phyloP scores from a whole-genome alignment of 2,888 invertebrate genomes.

The Hyposoter dolosus region DNA sequence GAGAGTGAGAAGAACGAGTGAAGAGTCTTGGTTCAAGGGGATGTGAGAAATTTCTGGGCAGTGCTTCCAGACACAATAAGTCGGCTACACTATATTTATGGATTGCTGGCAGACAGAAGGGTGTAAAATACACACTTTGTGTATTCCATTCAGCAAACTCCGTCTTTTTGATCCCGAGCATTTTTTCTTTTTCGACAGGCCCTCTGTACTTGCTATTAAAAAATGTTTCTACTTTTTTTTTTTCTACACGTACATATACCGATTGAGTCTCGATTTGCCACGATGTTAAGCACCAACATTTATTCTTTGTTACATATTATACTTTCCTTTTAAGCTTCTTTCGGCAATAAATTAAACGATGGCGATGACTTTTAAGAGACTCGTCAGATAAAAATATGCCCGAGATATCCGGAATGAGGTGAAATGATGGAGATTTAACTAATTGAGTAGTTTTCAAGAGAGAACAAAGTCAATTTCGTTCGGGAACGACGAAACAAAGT shows the following conservation, averaged over 20 bases:
- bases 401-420: background rate
- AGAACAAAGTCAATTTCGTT: too few relatives aligned
- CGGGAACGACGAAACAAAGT: too few relatives aligned
- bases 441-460: background rate
- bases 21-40: slow-evolving; percentile 12
- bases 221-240: background rate
- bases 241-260: background rate
- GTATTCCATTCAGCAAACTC: background rate
- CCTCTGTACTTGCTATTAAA: background rate
- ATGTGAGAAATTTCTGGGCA: slow-evolving; percentile 46
- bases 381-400: background rate
- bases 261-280: slow-evolving; percentile 2
- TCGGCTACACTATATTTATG: slow-evolving; percentile 25
- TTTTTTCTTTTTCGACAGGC: background rate
- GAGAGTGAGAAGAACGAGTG: background rate
- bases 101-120: slow-evolving; percentile 15
- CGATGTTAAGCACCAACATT: background rate
- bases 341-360: slow-evolving; percentile 18
- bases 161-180: slow-evolving; percentile 2
- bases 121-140: background rate
- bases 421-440: background rate
- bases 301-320: slow-evolving; percentile 12
- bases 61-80: slow-evolving; percentile 31
- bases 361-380: background rate
- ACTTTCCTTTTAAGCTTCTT: background rate